Evolutionary conservation across 2,113 vertebrate species (phyloP).

Genomic region (Raja brachyura): DNA sequence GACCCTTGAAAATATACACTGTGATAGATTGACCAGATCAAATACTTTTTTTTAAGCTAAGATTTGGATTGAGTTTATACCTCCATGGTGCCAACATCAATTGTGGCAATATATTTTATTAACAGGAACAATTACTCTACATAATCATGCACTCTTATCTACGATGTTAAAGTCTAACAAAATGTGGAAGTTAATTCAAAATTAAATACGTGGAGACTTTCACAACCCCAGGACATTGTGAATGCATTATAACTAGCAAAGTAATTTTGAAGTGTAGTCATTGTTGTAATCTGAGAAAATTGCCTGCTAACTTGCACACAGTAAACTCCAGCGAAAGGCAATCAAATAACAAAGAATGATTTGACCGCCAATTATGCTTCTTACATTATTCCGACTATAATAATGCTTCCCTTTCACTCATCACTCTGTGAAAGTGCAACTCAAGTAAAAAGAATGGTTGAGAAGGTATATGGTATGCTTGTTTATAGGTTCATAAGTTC

Average conservation of each 20-base stretch:
- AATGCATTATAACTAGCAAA: background rate
- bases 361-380: no score
- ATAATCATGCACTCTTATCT: slow-evolving; percentile 10
- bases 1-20: background rate
- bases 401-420: no score
- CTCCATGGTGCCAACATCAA: background rate
- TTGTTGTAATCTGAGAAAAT: background rate
- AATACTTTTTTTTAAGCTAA: background rate
- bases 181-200: background rate
- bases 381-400: no score
- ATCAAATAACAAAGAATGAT: background rate
- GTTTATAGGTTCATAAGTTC: no score
- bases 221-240: background rate
- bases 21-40: background rate
- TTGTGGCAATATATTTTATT: slow-evolving; percentile 21
- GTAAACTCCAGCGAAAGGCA: background rate
- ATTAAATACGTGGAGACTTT: background rate
- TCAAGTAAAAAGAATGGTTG: no score
- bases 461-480: no score
- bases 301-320: background rate
- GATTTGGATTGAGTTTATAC: background rate
- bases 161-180: background rate
- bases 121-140: background rate
- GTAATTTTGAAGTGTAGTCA: background rate
- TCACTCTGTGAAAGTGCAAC: no score